Evolutionary conservation across 1,140 invertebrate genomes (phyloP).

Genomic region (Sinella curviseta): DNA sequence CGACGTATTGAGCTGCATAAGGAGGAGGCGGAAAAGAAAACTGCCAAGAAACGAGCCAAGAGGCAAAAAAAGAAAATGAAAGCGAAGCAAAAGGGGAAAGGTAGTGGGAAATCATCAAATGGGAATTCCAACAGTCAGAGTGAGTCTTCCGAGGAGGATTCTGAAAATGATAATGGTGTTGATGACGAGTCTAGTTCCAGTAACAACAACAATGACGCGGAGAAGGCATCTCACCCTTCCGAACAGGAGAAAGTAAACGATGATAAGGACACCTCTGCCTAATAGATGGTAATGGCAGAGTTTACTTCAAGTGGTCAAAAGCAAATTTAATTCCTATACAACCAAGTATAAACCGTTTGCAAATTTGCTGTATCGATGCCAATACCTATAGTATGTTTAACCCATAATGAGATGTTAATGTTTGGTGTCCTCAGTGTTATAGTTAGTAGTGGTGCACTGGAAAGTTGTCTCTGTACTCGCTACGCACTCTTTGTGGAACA

Average conservation of each 20-base stretch:
- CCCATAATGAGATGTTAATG: no score
- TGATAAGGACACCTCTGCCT: no score
- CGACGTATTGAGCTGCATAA: constrained; percentile 78
- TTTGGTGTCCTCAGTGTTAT: no score
- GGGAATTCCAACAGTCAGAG: not conserved
- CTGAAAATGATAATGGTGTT: not conserved
- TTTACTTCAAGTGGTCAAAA: no score
- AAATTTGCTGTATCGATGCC: no score
- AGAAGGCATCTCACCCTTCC: not conserved
- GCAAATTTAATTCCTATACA: no score
- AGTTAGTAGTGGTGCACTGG: no score
- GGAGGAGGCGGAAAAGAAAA: constrained; percentile 71
- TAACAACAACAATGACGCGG: not conserved
- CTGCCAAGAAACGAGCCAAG: constrained; percentile 82
- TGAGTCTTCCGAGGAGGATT: not conserved
- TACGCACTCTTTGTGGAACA: no score
- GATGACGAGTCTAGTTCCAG: not conserved
- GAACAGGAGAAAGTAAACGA: not conserved
- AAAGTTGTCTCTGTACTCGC: no score
- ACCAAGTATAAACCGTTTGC: no score
- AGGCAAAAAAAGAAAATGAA: constrained; percentile 74
- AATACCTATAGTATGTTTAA: no score
- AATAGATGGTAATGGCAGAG: no score
- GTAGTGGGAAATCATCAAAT: not conserved
- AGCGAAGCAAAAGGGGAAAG: constrained; percentile 56